Percentiles rank a stretch among this genome's conserved stretches.
These are phyloP conservation scores for Heteromyza rotundicornis DNA, from an alignment of 2,888 invertebrate species.

Conservation along the genomic window DNA sequence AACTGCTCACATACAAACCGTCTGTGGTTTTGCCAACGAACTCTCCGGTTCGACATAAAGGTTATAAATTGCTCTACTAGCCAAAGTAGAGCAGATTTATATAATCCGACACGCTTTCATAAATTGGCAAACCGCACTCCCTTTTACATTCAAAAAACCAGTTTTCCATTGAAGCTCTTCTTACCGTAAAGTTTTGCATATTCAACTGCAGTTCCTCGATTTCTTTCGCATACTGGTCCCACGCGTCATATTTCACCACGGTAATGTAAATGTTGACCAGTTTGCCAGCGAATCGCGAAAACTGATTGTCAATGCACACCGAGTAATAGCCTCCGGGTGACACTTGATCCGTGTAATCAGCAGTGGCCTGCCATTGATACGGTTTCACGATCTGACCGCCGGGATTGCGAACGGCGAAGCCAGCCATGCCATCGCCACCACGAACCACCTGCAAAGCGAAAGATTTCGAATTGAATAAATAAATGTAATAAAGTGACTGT, in stretches of 20 bases:
- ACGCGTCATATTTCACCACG: conserved; percentile 89
- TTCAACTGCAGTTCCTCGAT: conserved; percentile 85
- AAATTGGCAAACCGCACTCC: too few species aligned
- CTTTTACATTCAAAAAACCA: too few species aligned
- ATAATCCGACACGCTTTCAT: too few species aligned
- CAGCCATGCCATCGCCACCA: conserved; percentile 94
- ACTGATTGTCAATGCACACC: conserved; percentile 92
- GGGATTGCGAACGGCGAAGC: conserved; percentile 88
- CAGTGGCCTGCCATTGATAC: conserved; percentile 88
- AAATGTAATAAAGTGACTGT: neutral
- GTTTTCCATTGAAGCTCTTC: conserved; percentile 16
- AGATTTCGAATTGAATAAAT: too few species aligned
- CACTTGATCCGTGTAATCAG: conserved; percentile 86
- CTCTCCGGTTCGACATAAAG: too few species aligned
- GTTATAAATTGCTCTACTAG: too few species aligned
- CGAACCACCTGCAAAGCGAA: conserved; percentile 78
- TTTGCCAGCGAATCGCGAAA: conserved; percentile 88
- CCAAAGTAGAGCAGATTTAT: too few species aligned
- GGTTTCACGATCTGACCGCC: conserved; percentile 84
- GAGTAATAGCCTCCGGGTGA: conserved; percentile 86
- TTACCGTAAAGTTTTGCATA: conserved; percentile 89
- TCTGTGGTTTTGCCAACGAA: too few species aligned
- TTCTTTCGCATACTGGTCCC: conserved; percentile 91
- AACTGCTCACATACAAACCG: too few species aligned
- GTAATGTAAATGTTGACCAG: conserved; percentile 89